Evolutionary conservation across 2,797 vertebrate genomes (phyloP), one percentile per base, ranked within the genome.

Genomic region (Sus cebifrons): DNA sequence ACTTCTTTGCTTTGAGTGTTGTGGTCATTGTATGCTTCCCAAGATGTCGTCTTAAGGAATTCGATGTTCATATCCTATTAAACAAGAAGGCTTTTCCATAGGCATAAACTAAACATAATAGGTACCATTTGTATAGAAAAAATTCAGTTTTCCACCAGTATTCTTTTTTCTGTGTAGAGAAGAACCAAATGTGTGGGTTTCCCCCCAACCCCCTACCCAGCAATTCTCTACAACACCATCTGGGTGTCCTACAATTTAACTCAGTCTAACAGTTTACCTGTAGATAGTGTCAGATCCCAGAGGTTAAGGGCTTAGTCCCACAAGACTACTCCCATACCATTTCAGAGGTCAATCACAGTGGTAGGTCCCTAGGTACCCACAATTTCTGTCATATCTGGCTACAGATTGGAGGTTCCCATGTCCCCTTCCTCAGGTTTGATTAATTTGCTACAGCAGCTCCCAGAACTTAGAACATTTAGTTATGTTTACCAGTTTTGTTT

Each of bases 41-140:
- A 13, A 92, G 82, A 92, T 86, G 64, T n/a, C 78, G 6, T 92
- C 62, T 92, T 67, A 92, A 40, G 44, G 44, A 78, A 79, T 91
- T 91, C 91, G 77, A 81, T 73, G n/a, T 94, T 94, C 49, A 56
- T 68, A 64, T 87, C 9, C 36, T 92, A 14, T 86, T 93, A 74
- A 89, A 83, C 20, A 91, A 83, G 87, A 60, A 84, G 36, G 54
- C 16, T 91, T 93, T 95, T 65, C 84, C 25, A 44, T 79, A 89
- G 49, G 14, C 68, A 54, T 86, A 94, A 84, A 75, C 62, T 92
- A 71, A 65, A 82, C 85, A 40, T 71, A 90, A 17, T 77, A 85
- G 56, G 12, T 95, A 79, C 77, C 60, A 58, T 86, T 77, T 54
- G 14, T 92, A 40, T 8, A 70, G 54, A 36, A 75, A 89, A 94